Evolutionary conservation across 2,888 invertebrate genomes (phyloP), one percentile per base, ranked within the genome.

Genomic region (Syrphus vitripennis): DNA sequence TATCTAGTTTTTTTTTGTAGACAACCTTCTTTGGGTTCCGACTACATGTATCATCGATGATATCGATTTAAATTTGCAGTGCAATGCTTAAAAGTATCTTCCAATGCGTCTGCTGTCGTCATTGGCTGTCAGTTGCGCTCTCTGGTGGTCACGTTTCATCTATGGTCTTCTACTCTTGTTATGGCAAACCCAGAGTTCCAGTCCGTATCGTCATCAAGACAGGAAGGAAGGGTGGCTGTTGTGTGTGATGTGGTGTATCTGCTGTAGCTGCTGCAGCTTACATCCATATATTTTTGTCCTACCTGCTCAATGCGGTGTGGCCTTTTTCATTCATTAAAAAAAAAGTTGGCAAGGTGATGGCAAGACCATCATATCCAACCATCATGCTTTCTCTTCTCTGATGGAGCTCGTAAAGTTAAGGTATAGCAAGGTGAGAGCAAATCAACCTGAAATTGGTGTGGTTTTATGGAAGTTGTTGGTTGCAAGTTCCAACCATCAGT

Each of bases 281-380:
- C 61, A 57, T 57, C 9, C 59, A 59, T 74, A 65, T 40, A 45
- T 21, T 26, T 42, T 26, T 42, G 50, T 80, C 31, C 55, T 81
- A 81, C 55, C 69, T 55, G 61, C 53, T 55, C 63, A 74, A 37
- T 74, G 59, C 34, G 71, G 77, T 82, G 70, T 82, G 82, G 82
- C 82, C 65, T 77, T 82, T 82, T 82, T 77, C 77, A 82, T 82
- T 82, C 82, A 71, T 76, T 71, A 82, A 82, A 82, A 78, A 82
- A 78, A 69, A 82, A 53, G 42, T 76, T 29, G 48, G 76, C 76
- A 70, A 70, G 69, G 42, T 77, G 81, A 71, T 77, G 75, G 67
- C 67, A 61, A 40, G 59, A 26, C 59, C 61, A 69, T 69, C 75
- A 75, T 53, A 81, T 45, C n/a, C 63, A 45, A 40, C 48, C 63